Evolutionary conservation across 2,888 invertebrate species (phyloP).

Genomic region (Yponomeuta plumbellus): DNA sequence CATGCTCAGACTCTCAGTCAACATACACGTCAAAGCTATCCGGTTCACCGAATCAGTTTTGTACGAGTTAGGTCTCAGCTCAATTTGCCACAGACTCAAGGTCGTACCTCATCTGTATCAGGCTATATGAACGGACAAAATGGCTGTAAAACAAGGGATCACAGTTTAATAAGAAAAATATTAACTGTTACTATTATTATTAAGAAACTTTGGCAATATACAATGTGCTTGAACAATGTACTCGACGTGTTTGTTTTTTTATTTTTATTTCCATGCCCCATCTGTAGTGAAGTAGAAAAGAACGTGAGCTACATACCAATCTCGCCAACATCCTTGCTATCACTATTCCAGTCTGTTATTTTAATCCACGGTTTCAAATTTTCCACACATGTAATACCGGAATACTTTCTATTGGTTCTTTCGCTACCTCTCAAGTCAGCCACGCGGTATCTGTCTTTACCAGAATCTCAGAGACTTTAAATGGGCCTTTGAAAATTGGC

Average conservation of each 20-base stretch:
- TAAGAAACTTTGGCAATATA: too few species aligned
- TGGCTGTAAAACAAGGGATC: not conserved
- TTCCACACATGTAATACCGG: slow-evolving; percentile 17
- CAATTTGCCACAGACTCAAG: not conserved
- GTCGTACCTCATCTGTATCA: not conserved
- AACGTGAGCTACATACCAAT: not conserved
- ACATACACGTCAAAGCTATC: too few species aligned
- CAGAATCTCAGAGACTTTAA: slow-evolving; percentile 20
- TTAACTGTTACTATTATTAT: too few species aligned
- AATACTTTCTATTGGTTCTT: slow-evolving; percentile 14
- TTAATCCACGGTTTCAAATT: slow-evolving; percentile 21
- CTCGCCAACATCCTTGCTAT: not conserved
- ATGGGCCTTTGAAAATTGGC: slow-evolving; percentile 25
- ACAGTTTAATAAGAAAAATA: too few species aligned
- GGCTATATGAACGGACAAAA: not conserved
- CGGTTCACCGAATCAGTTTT: too few species aligned
- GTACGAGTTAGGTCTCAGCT: too few species aligned
- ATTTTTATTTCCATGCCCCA: too few species aligned
- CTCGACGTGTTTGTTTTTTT: too few species aligned
- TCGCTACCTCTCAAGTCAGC: slow-evolving; percentile 23
- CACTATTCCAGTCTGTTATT: slow-evolving; percentile 14
- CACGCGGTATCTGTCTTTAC: slow-evolving; percentile 25
- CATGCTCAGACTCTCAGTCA: not conserved
- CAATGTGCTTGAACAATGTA: too few species aligned
- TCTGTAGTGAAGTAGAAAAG: too few species aligned